Base-by-base conservation (phyloP, 2,888 invertebrate genomes). In the Cataglyphis livida region DNA sequence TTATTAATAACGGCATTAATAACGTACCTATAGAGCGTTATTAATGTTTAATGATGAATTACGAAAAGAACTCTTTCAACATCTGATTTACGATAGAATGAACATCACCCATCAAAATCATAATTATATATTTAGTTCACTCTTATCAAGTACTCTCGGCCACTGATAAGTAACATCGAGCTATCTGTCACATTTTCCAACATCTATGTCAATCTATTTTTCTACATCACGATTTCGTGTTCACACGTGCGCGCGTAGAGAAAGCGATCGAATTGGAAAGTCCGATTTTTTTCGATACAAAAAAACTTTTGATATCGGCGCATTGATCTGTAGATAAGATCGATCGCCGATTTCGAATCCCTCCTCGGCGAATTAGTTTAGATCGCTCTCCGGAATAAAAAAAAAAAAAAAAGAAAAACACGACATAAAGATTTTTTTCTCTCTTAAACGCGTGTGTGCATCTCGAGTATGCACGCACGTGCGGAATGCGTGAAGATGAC, bases 101-200 rank as follows among this genome's bases (percentile, higher is more conserved):
- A 78, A 78, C 70, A 59, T 59, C 78, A 78, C 44, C 75, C 4
- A 21, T 59, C 68, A 10, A 32, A 59, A 76, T 9, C 41, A 6
- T 7, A 41, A 68, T 76, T 48, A 57, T 66, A 51, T 6, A 12
- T 51, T 51, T 32, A 21, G 44, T n/a, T 35, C 70, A 59, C 78
- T 48, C 21, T 51, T 61, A 44, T 32, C 41, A 28, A 32, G 32
- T 59, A 9, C 35, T 61, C 25, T 35, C 35, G 25, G 21, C 7
- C 70, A 70, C 70, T 61, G 25, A 32, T 44, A 32, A 35, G 6
- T 54, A 51, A n/a, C 35, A 70, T 28, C 9, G 15, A 41, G 12
- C n/a, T n/a, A 38, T 57, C 18, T 35, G 9, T 59, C 68, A 78
- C 78, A 10, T 18, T 66, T 41, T 32, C 28, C 18, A n/a, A n/a